Conservation (phyloP, 2,888 invertebrate species). For the Monochamus alternatus region DNA sequence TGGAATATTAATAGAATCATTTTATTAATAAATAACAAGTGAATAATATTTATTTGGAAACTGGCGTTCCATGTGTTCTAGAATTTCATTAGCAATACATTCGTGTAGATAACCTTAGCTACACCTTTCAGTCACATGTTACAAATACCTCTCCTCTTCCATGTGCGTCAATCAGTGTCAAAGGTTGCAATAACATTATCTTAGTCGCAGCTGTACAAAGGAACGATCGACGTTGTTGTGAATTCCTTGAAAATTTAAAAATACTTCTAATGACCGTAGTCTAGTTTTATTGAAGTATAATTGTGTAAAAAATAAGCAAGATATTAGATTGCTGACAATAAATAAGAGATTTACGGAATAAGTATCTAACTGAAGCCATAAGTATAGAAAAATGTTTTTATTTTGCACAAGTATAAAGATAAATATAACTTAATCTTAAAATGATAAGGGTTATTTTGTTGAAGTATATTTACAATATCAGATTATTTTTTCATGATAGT, state of each 20-base stretch:
- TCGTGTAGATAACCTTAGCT: constrained; percentile 28
- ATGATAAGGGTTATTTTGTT: too few relatives aligned
- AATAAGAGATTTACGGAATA: too few relatives aligned
- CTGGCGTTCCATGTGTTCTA: background rate
- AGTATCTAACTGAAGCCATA: too few relatives aligned
- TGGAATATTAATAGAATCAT: too few relatives aligned
- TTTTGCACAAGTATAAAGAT: too few relatives aligned
- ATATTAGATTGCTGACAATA: too few relatives aligned
- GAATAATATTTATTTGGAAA: constrained; percentile 5
- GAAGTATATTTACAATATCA: too few relatives aligned
- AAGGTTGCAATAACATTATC: constrained; percentile 39
- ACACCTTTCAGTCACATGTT: constrained; percentile 35
- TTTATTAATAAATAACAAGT: background rate
- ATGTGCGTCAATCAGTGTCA: constrained; percentile 40
- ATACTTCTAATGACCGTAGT: too few relatives aligned
- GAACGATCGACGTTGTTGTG: constrained; percentile 23
- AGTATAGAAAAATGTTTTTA: too few relatives aligned
- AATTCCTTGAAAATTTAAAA: constrained; percentile 7
- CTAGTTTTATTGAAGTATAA: background rate
- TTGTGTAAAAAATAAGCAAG: background rate
- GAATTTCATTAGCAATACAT: constrained; percentile 23
- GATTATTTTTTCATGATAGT: too few relatives aligned
- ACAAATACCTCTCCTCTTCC: constrained; percentile 35
- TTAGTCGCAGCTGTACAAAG: constrained; percentile 27
- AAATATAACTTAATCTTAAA: too few relatives aligned